These are phyloP conservation scores for Pionites leucogaster DNA, from an alignment of 2,113 vertebrate genomes.

Conservation along the genomic window DNA sequence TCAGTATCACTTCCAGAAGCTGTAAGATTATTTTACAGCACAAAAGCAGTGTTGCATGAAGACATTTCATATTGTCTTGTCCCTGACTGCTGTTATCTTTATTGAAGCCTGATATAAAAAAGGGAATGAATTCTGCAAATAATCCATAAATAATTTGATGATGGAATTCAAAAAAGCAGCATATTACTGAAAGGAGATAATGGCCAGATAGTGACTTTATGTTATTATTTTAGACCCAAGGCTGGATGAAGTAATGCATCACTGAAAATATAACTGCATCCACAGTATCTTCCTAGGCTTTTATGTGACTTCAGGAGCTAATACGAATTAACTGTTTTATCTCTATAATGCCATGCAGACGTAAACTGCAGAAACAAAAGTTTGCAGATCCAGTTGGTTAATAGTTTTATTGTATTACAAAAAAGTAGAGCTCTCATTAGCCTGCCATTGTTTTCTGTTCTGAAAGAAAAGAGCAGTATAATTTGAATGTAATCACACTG, in stretches of 20 bases:
- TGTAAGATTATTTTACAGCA: background rate
- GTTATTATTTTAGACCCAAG: background rate
- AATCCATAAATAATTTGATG: conserved; percentile 21
- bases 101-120: conserved; percentile 2
- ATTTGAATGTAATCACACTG: conserved; percentile 30
- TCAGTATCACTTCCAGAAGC: background rate
- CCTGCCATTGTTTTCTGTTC: conserved; percentile 1
- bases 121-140: background rate
- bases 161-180: background rate
- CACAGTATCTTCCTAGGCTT: background rate
- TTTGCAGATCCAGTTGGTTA: conserved; percentile 2
- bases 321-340: conserved; percentile 19
- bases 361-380: conserved; percentile 1
- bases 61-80: background rate
- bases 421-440: conserved; percentile 19
- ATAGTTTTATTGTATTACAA: conserved; percentile 12
- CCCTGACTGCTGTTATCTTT: background rate
- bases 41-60: background rate
- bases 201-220: background rate
- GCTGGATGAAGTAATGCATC: background rate
- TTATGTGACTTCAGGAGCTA: background rate
- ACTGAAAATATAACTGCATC: background rate
- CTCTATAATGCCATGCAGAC: background rate
- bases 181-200: background rate
- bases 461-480: background rate